Base-by-base conservation (phyloP, 2,888 invertebrate species). In the Unio delphinus region DNA sequence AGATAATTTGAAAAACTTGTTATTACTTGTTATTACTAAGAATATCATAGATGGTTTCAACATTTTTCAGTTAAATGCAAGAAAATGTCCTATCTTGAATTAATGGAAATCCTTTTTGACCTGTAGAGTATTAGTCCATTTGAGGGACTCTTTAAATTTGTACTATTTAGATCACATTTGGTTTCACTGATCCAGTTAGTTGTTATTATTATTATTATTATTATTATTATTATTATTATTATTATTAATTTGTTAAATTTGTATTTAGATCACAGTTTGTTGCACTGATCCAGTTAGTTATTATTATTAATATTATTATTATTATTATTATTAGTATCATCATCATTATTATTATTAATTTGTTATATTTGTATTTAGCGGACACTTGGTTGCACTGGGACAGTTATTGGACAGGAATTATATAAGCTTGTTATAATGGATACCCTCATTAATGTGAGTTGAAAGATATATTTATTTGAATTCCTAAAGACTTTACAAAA, bases 341-440 rank as follows among this genome's bases (percentile, higher is more conserved):
- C 4, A n/a, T 23, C 6, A 3, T 57, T 4, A n/a, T 57, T n/a
- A 4, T 28, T 59, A 5, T 20, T 8, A 1, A 26, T 56, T 57
- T 28, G 1, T 61, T 54, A 64, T 4, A 45, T 45, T 45, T 45
- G 15, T 45, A 45, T 74, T 59, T 63, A 80, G 79, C 62, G 63
- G 26, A 69, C 74, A 55, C 65, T 58, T 55, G 76, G 76, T 18
- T 85, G 85, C 78, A 76, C 77, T 28, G 83, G 85, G 18, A 84
- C 83, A 26, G 75, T 85, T 20, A 76, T 85, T 60, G 85, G 85
- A 7, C 85, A 85, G 69, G 83, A 85, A 68, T 67, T 85, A 64
- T 85, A 85, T 68, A 85, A 83, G 64, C 71, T 85, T 20, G 83
- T 85, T 30, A 76, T 85, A n/a, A 70, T 83, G 78, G 83, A 85